These are phyloP conservation scores for Yponomeuta sedellus DNA, from an alignment of 2,888 invertebrate species.

Conservation along the genomic window DNA sequence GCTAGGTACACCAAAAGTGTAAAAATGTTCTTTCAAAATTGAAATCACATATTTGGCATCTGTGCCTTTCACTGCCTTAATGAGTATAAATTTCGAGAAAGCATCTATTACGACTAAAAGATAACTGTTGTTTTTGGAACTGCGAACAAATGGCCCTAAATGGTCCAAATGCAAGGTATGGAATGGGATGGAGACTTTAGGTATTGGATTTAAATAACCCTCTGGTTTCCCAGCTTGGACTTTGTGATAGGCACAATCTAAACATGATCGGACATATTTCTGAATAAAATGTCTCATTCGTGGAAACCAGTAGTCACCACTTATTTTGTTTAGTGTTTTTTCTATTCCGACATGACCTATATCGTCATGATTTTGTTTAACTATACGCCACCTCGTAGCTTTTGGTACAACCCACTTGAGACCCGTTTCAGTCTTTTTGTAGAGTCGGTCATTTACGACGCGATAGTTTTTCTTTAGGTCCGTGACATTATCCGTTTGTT, in stretches of 20 bases:
- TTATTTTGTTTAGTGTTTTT: slow-evolving; percentile 25
- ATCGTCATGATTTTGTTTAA: slow-evolving; percentile 26
- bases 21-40: slow-evolving; percentile 7
- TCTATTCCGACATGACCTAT: slow-evolving; percentile 28
- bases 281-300: slow-evolving; percentile 22
- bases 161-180: slow-evolving; percentile 23
- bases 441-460: slow-evolving; percentile 22
- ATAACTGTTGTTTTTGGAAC: slow-evolving; percentile 17
- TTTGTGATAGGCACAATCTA: slow-evolving; percentile 16
- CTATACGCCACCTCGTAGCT: slow-evolving; percentile 22
- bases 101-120: slow-evolving; percentile 22
- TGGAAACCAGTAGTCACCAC: slow-evolving; percentile 25
- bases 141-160: slow-evolving; percentile 16
- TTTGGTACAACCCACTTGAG: slow-evolving; percentile 25
- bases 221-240: slow-evolving; percentile 6
- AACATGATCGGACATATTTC: slow-evolving; percentile 25
- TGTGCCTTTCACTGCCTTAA: too few species aligned
- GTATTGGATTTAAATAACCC: slow-evolving; percentile 15
- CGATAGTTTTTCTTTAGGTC: slow-evolving; percentile 21
- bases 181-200: slow-evolving; percentile 10
- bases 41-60: slow-evolving; percentile 11
- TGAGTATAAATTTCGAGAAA: slow-evolving; percentile 21
- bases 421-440: slow-evolving; percentile 21
- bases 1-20: slow-evolving; percentile 8
- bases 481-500: background rate